These are phyloP conservation scores for Ctenomys sociabilis DNA, from an alignment of 2,113 vertebrate species.

Conservation along the genomic window DNA sequence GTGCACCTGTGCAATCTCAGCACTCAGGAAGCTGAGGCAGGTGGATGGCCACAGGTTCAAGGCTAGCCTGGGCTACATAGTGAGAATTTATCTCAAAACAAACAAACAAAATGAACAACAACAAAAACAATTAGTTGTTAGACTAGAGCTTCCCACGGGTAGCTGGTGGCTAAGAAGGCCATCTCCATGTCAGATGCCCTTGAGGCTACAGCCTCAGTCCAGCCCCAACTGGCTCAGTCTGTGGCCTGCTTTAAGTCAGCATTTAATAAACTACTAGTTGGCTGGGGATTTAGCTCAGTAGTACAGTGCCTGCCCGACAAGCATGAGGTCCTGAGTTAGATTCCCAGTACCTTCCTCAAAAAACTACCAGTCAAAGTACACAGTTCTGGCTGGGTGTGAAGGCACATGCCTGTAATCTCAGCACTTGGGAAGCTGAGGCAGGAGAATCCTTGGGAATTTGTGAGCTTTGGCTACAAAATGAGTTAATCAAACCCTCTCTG, in stretches of 20 bases:
- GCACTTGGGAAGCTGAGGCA: neutral
- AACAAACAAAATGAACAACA: neutral
- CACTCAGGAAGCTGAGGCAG: neutral
- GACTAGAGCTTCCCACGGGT: neutral
- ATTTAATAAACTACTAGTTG: neutral
- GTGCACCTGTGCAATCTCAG: neutral
- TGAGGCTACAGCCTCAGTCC: neutral
- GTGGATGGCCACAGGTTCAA: neutral
- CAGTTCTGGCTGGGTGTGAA: neutral
- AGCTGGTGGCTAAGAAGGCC: neutral
- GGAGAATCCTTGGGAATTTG: neutral
- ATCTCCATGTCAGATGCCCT: neutral
- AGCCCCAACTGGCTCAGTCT: neutral
- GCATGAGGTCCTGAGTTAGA: too few relatives aligned
- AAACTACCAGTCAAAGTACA: neutral
- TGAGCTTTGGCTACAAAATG: neutral
- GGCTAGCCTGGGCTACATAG: neutral
- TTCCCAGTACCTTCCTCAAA: neutral
- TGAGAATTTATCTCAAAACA: neutral
- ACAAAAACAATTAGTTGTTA: fast-evolving
- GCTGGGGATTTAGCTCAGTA: too few relatives aligned
- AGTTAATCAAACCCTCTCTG: neutral
- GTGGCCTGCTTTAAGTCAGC: neutral
- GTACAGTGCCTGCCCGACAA: too few relatives aligned
- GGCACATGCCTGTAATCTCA: neutral